phyloP scores from a whole-genome alignment of 1,140 invertebrate species.

The Vollenhovia emeryi region DNA sequence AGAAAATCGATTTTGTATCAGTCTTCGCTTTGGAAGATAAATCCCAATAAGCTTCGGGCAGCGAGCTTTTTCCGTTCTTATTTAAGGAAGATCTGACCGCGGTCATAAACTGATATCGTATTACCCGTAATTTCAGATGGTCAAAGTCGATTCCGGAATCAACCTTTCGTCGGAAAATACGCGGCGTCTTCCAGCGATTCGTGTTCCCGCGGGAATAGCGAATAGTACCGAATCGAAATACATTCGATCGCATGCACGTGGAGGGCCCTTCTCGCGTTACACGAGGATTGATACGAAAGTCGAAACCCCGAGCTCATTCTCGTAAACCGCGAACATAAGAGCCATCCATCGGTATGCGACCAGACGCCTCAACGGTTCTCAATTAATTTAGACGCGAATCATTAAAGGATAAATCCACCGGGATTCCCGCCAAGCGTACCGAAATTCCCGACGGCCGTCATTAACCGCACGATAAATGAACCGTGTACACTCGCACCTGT shows the following conservation, averaged over 20 bases:
- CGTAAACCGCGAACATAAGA: slow-evolving; percentile 39
- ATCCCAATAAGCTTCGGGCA: not conserved
- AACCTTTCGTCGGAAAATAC: slow-evolving; percentile 22
- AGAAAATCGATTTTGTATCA: not conserved
- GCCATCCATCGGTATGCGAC: not conserved
- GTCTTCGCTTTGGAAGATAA: not conserved
- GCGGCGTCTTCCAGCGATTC: not conserved
- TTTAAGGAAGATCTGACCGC: not conserved
- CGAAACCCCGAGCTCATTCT: slow-evolving; percentile 13
- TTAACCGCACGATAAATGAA: slow-evolving; percentile 72
- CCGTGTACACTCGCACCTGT: slow-evolving; percentile 64
- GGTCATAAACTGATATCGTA: slow-evolving; percentile 2
- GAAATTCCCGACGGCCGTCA: slow-evolving; percentile 55
- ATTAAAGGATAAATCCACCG: slow-evolving; percentile 67
- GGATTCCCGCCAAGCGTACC: slow-evolving; percentile 22
- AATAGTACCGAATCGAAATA: slow-evolving; percentile 10
- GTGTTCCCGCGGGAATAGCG: slow-evolving; percentile 24
- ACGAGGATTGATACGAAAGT: slow-evolving; percentile 45
- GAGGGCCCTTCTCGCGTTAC: slow-evolving; percentile 22
- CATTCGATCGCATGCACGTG: not conserved
- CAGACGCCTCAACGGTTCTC: slow-evolving; percentile 43
- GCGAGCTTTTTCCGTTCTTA: not conserved
- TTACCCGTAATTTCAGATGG: slow-evolving; percentile 21
- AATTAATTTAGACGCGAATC: slow-evolving; percentile 67
- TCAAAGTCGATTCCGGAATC: not conserved